These are phyloP conservation scores for Urophycis tenuis DNA, from an alignment of 2,797 vertebrate species.

Conservation along the genomic window DNA sequence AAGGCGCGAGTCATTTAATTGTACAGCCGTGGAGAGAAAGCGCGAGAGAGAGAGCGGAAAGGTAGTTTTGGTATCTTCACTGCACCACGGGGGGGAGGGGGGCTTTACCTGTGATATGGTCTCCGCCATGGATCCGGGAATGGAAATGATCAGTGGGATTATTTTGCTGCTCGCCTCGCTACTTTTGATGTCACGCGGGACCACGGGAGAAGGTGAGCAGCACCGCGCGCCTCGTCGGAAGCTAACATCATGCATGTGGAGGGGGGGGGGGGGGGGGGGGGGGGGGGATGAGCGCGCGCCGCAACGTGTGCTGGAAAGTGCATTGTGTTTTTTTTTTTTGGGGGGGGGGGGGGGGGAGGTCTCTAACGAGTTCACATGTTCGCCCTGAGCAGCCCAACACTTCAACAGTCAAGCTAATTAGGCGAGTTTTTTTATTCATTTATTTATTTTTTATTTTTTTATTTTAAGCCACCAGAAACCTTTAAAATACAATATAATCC, in stretches of 20 bases:
- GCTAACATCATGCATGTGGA: not conserved
- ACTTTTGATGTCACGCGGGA: conserved; percentile 40
- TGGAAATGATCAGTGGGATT: conserved; percentile 42
- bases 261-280: too few relatives aligned
- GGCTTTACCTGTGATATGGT: conserved; percentile 8
- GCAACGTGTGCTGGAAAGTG: not conserved
- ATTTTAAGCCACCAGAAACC: not conserved
- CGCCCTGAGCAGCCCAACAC: not conserved
- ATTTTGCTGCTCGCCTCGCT: conserved; percentile 29
- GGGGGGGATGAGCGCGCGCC: not conserved
- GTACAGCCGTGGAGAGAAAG: conserved; percentile 31
- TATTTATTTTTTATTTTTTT: too few relatives aligned
- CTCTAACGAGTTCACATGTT: not conserved
- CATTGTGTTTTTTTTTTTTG: not conserved
- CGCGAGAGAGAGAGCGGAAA: not conserved
- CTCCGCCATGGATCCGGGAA: conserved; percentile 43
- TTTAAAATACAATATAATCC: not conserved
- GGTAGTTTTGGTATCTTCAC: not conserved
- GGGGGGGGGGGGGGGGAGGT: not conserved
- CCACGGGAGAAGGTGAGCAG: conserved; percentile 55
- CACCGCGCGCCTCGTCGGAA: not conserved
- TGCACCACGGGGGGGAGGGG: not conserved
- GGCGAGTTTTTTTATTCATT: too few relatives aligned
- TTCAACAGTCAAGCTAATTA: not conserved
- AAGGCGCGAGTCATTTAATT: conserved; percentile 6